Base-by-base conservation (phyloP, 2,888 invertebrate genomes). In the Psylliodes chrysocephalus region DNA sequence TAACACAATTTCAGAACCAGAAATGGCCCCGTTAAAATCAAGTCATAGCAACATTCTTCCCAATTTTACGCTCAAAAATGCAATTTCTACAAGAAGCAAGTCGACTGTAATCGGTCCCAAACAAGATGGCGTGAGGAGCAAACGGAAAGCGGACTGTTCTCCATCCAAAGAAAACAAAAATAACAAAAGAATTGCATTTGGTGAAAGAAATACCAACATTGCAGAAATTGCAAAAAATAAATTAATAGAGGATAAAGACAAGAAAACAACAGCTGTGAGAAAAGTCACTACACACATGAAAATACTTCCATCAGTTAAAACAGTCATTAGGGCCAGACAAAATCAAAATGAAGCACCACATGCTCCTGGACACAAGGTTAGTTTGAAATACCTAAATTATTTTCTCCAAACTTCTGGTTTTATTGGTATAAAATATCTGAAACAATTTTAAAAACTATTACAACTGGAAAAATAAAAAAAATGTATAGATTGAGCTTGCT, bases 61-160 rank as follows among this genome's bases (percentile, higher is more conserved):
- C 18, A 64, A 72, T 17, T 53, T 85, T 51, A 73, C 84, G 67
- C 82, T 81, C 71, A 85, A 85, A 76, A 61, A 64, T 18, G 63
- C 68, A 19, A 66, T 77, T 17, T 64, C 75, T 84, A 88, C 89
- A 66, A 85, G 90, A 79, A 89, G 88, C 82, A 75, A 73, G 64
- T 61, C 74, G 1, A 66, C 72, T 28, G 53, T 63, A 59, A 67
- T 64, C n/a, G 59, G 67, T 63, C 54, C 57, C 42, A 69, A 85
- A 79, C 18, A 8, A 15, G 18, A 33, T 28, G 84, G 84, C 3
- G 56, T 75, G 74, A 82, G 73, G 79, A 86, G 86, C 53, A 94
- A 94, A 81, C 86, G 94, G 77, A 94, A 94, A 86, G 94, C 94
- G 1, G 90, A 90, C 44, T 88, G 88, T 68, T 93, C 93, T 60